Conservation (phyloP, 1,140 invertebrate species). For the Solenopsis invicta region DNA sequence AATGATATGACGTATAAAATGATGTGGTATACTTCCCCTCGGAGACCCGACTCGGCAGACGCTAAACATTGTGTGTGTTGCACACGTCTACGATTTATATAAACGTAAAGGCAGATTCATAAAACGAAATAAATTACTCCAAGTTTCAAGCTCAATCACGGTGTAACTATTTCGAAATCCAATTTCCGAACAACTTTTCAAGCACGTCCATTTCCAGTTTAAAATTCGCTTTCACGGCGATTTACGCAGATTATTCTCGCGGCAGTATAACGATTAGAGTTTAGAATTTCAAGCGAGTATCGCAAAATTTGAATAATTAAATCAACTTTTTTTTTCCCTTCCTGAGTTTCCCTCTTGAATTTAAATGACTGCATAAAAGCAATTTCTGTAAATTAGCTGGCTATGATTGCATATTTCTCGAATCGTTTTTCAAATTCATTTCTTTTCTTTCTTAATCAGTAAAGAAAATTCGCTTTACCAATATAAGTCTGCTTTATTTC, state of each 20-base stretch:
- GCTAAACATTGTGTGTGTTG: background rate
- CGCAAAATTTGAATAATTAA: background rate
- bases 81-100: background rate
- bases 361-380: background rate
- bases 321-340: background rate
- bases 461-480: no score
- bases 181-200: conserved; percentile 23
- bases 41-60: background rate
- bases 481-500: no score
- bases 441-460: background rate
- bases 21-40: background rate
- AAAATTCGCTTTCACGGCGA: background rate
- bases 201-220: background rate
- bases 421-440: background rate
- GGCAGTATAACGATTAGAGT: conserved; percentile 7
- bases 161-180: conserved; percentile 21
- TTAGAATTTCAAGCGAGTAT: conserved; percentile 13
- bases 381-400: background rate
- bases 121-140: conserved; percentile 35
- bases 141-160: background rate
- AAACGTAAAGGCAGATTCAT: conserved; percentile 29
- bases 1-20: conserved; percentile 22
- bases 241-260: background rate
- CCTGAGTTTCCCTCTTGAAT: background rate
- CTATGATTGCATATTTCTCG: background rate